phyloP scores from a whole-genome alignment of 2,888 invertebrate species.

The Scaptomyza parva region DNA sequence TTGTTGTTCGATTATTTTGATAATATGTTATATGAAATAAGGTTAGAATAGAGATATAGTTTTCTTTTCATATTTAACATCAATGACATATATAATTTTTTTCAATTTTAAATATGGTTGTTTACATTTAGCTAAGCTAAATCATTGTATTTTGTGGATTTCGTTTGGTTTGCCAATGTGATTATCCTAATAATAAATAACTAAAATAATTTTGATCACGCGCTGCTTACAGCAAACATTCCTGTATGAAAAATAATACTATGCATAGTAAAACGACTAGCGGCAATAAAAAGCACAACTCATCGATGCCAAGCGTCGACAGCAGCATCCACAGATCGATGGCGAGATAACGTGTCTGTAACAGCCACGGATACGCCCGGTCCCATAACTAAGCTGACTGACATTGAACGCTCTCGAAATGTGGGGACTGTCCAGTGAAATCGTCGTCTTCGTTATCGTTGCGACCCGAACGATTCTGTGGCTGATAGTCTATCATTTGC shows the following conservation, averaged over 20 bases:
- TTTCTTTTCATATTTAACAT: slow-evolving; percentile 8
- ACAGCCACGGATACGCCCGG: slow-evolving; percentile 60
- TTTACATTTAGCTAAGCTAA: slow-evolving; percentile 52
- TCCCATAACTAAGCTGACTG: slow-evolving; percentile 78
- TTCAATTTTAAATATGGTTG: background rate
- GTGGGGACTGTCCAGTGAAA: slow-evolving; percentile 59
- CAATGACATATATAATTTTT: slow-evolving; percentile 7
- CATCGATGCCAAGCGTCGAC: slow-evolving; percentile 61
- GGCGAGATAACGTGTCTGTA: slow-evolving; percentile 58
- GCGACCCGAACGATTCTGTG: slow-evolving; percentile 77
- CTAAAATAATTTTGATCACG: slow-evolving; percentile 48
- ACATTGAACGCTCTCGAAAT: slow-evolving; percentile 80
- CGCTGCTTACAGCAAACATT: slow-evolving; percentile 70
- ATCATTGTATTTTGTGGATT: slow-evolving; percentile 11
- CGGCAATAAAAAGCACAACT: slow-evolving; percentile 71
- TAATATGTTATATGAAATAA: slow-evolving; percentile 1
- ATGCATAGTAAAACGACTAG: slow-evolving; percentile 72
- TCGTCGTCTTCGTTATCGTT: slow-evolving; percentile 73
- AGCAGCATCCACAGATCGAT: slow-evolving; percentile 57
- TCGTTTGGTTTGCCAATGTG: slow-evolving; percentile 4
- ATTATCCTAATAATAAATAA: slow-evolving; percentile 14
- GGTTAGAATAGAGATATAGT: slow-evolving; percentile 3
- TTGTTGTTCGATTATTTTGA: slow-evolving; percentile 2
- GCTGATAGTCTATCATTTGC: slow-evolving; percentile 91
- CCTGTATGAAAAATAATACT: slow-evolving; percentile 74